These are phyloP conservation scores for Lepetodrilus schrolli DNA, from an alignment of 2,888 invertebrate species.

Conservation along the genomic window DNA sequence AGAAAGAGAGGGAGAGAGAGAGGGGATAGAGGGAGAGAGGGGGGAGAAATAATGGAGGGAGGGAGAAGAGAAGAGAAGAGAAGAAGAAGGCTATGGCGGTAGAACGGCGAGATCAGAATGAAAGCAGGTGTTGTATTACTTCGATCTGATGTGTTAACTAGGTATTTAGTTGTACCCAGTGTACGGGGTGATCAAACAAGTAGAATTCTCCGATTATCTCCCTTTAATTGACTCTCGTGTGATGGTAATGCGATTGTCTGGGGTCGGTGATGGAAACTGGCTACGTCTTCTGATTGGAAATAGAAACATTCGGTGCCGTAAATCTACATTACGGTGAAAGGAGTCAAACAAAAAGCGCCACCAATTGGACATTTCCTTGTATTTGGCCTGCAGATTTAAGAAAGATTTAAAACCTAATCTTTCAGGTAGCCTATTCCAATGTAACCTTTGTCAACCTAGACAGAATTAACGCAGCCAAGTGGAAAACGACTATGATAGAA, in stretches of 20 bases:
- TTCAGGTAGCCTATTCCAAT: constrained; percentile 15
- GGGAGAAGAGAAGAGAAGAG: too few relatives aligned
- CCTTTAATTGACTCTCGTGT: constrained; percentile 21
- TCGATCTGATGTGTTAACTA: too few relatives aligned
- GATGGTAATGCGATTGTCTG: constrained; percentile 26
- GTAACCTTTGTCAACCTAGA: constrained; percentile 21
- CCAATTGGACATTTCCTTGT: neutral
- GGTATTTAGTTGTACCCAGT: too few relatives aligned
- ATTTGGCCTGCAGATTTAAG: constrained; percentile 8
- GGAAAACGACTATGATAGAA: constrained; percentile 23
- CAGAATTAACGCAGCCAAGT: constrained; percentile 21
- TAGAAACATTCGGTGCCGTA: constrained; percentile 8
- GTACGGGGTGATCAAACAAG: too few relatives aligned
- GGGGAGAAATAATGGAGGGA: too few relatives aligned
- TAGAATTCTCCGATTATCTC: constrained; percentile 19
- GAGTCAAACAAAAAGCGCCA: neutral
- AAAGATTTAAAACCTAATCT: constrained; percentile 24
- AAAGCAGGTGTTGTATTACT: too few relatives aligned
- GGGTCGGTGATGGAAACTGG: constrained; percentile 21
- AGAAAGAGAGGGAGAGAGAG: too few relatives aligned
- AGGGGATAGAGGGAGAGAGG: too few relatives aligned
- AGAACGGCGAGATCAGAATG: too few relatives aligned
- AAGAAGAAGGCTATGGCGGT: too few relatives aligned
- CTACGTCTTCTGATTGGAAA: constrained; percentile 10
- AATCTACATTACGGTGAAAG: neutral